Conservation (phyloP, 2,797 vertebrate species). For the Ctenochaetus hawaiiensis region DNA sequence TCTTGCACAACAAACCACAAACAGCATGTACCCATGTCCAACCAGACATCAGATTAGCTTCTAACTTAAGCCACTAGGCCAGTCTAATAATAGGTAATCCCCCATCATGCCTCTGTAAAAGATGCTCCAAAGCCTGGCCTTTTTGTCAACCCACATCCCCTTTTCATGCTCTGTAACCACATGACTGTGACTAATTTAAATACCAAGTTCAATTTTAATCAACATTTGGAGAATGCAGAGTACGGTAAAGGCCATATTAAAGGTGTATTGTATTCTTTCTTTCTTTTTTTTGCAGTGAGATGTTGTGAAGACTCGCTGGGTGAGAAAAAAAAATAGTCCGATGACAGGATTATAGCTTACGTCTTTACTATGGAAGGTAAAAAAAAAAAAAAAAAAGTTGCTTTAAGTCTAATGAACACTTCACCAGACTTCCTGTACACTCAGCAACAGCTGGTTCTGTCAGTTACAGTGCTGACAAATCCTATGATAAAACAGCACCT, state of each 20-base stretch:
- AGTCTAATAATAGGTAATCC: constrained; percentile 76
- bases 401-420: not conserved
- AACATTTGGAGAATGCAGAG: not conserved
- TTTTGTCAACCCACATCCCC: not conserved
- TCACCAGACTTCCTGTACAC: not conserved
- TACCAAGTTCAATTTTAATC: not conserved
- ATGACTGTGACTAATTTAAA: not conserved
- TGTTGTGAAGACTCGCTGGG: too few relatives aligned
- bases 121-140: constrained; percentile 21
- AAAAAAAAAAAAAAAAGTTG: not conserved
- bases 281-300: not conserved
- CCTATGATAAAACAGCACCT: not conserved
- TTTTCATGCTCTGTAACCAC: constrained; percentile 15
- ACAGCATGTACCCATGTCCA: constrained; percentile 19
- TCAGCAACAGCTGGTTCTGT: constrained; percentile 13
- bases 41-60: constrained; percentile 54
- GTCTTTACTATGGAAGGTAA: not conserved
- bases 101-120: constrained; percentile 30
- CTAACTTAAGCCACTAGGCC: constrained; percentile 58
- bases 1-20: constrained; percentile 25
- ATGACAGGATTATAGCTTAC: not conserved
- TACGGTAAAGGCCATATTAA: not conserved
- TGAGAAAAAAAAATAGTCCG: not conserved
- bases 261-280: not conserved
- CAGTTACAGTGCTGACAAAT: not conserved